A percentile compares a stretch with the other conserved stretches of the same genome.
Evolutionary conservation across 2,113 vertebrate species (phyloP).

Genomic region (Rhinogobius similis): DNA sequence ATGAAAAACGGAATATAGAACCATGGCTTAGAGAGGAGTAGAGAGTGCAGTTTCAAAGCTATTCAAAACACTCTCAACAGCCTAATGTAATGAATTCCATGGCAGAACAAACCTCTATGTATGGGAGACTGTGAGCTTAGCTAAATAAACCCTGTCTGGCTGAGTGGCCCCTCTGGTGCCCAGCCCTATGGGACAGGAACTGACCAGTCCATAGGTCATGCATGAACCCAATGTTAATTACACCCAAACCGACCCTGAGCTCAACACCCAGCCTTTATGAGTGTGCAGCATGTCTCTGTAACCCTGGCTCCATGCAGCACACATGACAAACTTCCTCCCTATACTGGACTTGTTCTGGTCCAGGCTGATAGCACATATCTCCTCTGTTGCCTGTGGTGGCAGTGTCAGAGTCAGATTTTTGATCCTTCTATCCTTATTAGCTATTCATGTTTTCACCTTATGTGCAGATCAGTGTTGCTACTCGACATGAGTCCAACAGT

Average conservation of each 20-base stretch:
- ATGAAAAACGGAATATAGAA: slow-evolving; percentile 58
- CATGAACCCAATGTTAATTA: slow-evolving; percentile 37
- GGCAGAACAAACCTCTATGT: slow-evolving; percentile 46
- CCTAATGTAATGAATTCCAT: slow-evolving; percentile 66
- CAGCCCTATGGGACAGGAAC: slow-evolving; percentile 39
- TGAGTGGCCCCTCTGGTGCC: slow-evolving; percentile 60
- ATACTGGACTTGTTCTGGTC: slow-evolving; percentile 53
- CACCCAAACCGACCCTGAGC: slow-evolving; percentile 53
- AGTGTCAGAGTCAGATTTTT: slow-evolving; percentile 50
- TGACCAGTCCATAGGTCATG: slow-evolving; percentile 60
- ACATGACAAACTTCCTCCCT: slow-evolving; percentile 53
- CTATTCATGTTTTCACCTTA: slow-evolving; percentile 73
- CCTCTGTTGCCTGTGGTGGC: slow-evolving; percentile 49
- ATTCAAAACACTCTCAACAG: slow-evolving; percentile 66
- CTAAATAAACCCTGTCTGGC: slow-evolving; percentile 72
- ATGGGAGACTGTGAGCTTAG: slow-evolving; percentile 65
- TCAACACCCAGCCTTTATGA: slow-evolving; percentile 40
- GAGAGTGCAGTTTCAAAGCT: slow-evolving; percentile 61
- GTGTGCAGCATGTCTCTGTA: slow-evolving; percentile 34
- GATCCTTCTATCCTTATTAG: slow-evolving; percentile 65
- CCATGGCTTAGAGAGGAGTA: slow-evolving; percentile 35
- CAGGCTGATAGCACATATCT: slow-evolving; percentile 68
- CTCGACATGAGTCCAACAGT: slow-evolving; percentile 64
- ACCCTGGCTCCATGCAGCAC: slow-evolving; percentile 15
- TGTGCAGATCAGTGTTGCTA: slow-evolving; percentile 70